phyloP scores from a whole-genome alignment of 1,140 invertebrate species.

The Conus betulinus region DNA sequence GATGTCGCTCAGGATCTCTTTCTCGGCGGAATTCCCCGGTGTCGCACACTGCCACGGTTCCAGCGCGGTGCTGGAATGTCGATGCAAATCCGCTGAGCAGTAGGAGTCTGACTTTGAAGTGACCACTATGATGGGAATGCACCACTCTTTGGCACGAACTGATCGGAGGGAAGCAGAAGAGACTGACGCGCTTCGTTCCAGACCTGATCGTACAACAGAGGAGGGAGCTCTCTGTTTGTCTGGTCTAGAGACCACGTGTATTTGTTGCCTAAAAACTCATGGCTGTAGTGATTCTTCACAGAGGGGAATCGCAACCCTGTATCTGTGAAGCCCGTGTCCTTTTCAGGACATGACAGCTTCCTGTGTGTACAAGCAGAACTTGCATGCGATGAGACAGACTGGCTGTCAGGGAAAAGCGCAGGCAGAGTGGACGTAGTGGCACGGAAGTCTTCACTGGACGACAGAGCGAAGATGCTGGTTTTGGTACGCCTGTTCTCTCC shows the following conservation, averaged over 20 bases:
- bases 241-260: too few species aligned
- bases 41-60: background rate
- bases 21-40: too few species aligned
- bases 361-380: background rate
- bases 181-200: too few species aligned
- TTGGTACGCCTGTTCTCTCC: background rate
- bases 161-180: too few species aligned
- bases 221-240: too few species aligned
- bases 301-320: background rate
- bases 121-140: background rate
- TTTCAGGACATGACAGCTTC: background rate
- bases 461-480: background rate
- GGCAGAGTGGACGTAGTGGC: background rate
- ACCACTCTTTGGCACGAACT: background rate
- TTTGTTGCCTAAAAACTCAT: too few species aligned
- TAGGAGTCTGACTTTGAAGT: background rate
- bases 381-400: background rate
- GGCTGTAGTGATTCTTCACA: background rate
- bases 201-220: too few species aligned
- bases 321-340: background rate
- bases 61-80: background rate
- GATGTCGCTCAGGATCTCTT: too few species aligned
- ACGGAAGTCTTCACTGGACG: background rate
- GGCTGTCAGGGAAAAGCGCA: background rate
- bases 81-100: background rate